These are phyloP conservation scores for Macroteleia sp. DNA, from an alignment of 2,888 invertebrate genomes.

Conservation along the genomic window DNA sequence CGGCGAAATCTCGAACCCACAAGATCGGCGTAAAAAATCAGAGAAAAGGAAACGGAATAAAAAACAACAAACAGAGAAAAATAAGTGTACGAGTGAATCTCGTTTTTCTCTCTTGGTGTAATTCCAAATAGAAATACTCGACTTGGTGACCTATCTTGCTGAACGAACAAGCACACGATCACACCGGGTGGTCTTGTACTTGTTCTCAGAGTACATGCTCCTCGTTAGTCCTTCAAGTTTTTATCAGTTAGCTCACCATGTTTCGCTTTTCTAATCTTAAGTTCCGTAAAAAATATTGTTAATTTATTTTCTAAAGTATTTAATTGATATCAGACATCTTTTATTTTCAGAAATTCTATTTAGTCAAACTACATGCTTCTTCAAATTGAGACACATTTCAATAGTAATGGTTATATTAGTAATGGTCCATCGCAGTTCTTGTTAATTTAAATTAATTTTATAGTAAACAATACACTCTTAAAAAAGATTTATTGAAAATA, in stretches of 20 bases:
- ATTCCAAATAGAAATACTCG: constrained; percentile 58
- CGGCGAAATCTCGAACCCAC: constrained; percentile 27
- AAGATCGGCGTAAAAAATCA: constrained; percentile 44
- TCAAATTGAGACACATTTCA: no score
- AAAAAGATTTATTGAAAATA: no score
- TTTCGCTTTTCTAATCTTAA: constrained; percentile 55
- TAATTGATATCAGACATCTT: no score
- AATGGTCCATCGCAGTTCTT: no score
- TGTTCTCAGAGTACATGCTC: constrained; percentile 54
- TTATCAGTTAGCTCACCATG: constrained; percentile 52
- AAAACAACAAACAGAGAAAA: constrained; percentile 40
- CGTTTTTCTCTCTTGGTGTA: constrained; percentile 44
- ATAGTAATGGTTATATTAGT: no score
- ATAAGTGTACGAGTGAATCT: constrained; percentile 31
- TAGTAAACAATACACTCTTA: no score
- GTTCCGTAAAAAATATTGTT: constrained; percentile 17
- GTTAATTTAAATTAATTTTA: no score
- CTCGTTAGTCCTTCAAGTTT: constrained; percentile 62
- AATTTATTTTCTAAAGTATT: constrained; percentile 23
- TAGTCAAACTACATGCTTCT: no score
- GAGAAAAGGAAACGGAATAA: constrained; percentile 39
- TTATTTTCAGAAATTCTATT: no score
- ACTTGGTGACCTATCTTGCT: constrained; percentile 56
- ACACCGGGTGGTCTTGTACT: constrained; percentile 67
- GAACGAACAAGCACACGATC: constrained; percentile 65